These are phyloP conservation scores for Picus viridis DNA, from an alignment of 2,797 vertebrate genomes.

Conservation along the genomic window DNA sequence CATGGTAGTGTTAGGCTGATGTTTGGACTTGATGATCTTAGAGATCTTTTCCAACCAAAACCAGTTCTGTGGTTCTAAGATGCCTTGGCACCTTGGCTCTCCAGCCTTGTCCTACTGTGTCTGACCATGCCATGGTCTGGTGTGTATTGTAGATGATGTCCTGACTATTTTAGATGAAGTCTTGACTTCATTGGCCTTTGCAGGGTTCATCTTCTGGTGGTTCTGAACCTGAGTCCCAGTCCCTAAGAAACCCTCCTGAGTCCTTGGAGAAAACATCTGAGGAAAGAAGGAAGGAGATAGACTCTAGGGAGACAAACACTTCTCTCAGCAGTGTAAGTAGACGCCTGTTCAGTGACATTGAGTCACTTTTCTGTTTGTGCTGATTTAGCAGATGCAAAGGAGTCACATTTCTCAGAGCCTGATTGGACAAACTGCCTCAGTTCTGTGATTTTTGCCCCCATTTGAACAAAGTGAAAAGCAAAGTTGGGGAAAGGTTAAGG, in stretches of 20 bases:
- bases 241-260: neutral
- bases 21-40: too few relatives aligned
- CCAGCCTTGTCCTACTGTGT: neutral
- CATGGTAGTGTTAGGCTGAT: too few relatives aligned
- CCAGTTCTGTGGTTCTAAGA: neutral
- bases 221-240: neutral
- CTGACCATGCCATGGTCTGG: neutral
- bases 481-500: neutral
- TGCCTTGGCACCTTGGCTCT: neutral
- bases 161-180: neutral
- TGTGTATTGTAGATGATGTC: neutral
- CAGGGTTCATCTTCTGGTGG: neutral
- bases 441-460: neutral
- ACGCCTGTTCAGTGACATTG: neutral
- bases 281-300: neutral
- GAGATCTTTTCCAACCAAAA: too few relatives aligned
- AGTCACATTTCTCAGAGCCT: neutral
- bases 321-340: neutral
- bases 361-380: neutral
- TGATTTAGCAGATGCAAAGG: neutral
- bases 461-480: neutral
- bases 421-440: neutral
- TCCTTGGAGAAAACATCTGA: neutral
- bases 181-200: neutral
- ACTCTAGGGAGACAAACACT: neutral